Conservation (phyloP, 2,113 vertebrate genomes). For the Zosterops japonicus region DNA sequence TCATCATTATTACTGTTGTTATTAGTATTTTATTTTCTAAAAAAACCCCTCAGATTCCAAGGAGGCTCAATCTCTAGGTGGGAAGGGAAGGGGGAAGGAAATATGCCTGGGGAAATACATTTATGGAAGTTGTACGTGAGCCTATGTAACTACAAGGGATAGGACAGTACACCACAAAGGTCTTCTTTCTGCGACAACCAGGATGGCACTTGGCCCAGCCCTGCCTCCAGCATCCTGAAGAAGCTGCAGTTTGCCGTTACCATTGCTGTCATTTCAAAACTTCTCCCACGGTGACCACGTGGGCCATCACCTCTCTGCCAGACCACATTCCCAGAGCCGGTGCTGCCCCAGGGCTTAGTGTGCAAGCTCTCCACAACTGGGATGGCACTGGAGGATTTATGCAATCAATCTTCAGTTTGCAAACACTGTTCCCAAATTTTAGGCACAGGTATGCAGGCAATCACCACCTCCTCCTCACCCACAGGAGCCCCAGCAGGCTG, state of each 20-base stretch:
- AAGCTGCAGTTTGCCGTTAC: not conserved
- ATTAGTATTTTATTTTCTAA: not conserved
- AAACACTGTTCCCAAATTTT: rapidly evolving
- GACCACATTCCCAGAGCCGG: rapidly evolving
- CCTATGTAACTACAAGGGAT: not conserved
- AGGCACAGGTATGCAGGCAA: too few relatives aligned
- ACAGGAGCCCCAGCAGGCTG: not conserved
- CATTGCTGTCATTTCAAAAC: not conserved
- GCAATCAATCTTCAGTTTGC: rapidly evolving
- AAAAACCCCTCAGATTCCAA: not conserved
- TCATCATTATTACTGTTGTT: not conserved
- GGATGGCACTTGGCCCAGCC: not conserved
- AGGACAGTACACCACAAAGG: not conserved
- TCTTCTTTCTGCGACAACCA: not conserved
- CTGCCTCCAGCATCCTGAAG: not conserved
- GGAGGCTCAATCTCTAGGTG: not conserved
- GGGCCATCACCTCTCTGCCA: not conserved
- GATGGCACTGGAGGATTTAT: not conserved
- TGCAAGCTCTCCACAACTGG: not conserved
- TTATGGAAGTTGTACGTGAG: not conserved
- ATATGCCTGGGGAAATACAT: not conserved
- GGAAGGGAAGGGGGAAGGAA: not conserved
- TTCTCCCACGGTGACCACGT: not conserved
- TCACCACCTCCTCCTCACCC: not conserved
- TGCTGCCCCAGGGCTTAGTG: rapidly evolving